Evolutionary conservation across 2,113 vertebrate species (phyloP), one percentile per base, ranked within the genome.

Genomic region (Eulacestoma nigropectus): DNA sequence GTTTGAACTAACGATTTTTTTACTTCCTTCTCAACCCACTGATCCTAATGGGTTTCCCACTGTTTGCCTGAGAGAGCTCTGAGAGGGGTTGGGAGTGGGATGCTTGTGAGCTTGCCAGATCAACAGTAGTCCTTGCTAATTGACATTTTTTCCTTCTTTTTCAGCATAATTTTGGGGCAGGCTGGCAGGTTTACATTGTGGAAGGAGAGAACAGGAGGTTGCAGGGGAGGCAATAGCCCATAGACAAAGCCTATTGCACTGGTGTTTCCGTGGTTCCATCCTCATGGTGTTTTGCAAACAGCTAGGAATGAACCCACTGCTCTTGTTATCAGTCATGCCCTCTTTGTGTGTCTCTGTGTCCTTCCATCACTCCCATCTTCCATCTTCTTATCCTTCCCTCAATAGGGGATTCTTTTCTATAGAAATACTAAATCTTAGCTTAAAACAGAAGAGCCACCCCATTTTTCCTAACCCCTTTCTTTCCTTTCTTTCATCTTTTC

Each of bases 321-420:
- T 88, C 39, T 84, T 84, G 27, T 65, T 70, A 59, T 27, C 29
- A 77, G 79, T 82, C 76, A 23, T 57, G 22, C 73, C 82, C 75
- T 62, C 80, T 97, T 91, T 92, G 65, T 93, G 63, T 95, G 75
- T 81, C 41, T 85, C 55, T 75, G 25, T 90, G 75, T 80, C 73
- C 60, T 79, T 83, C 42, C 89, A 72, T 93, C 87, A 67, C 74
- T 87, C 74, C 79, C 90, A 91, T 77, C 92, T 89, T 96, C 93
- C 59, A 42, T 70, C 84, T 96, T 95, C 84, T 90, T 81, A 95
- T 94, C 94, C 83, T 74, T 97, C 87, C 92, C 72, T 96, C 87
- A 84, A 62, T 30, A 90, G 46, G 52, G 89, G 89, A 87, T 86
- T 92, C 14, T 92, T 95, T 92, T 91, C 62, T 73, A 33, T 39